Percentiles rank a stretch among this genome's conserved stretches.
Evolutionary conservation across 2,797 vertebrate genomes (phyloP).

Genomic region (Sebastes iracundus): DNA sequence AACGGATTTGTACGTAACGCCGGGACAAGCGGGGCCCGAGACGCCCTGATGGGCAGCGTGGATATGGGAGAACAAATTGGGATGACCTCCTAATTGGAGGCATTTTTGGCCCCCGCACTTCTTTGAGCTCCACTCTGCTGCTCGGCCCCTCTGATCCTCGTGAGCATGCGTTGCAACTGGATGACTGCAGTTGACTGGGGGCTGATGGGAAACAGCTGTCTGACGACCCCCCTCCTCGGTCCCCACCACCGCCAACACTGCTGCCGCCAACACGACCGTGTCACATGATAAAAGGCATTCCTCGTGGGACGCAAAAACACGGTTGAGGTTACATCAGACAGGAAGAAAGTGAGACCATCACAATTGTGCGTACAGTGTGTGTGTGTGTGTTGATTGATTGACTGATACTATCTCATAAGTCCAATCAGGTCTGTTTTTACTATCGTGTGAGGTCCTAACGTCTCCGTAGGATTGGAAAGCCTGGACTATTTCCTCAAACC

Average conservation of each 20-base stretch:
- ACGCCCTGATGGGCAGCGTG: slow-evolving; percentile 52
- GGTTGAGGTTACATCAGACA: slow-evolving; percentile 73
- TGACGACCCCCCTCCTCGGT: slow-evolving; percentile 9
- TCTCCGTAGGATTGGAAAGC: slow-evolving; percentile 45
- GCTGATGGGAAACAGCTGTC: slow-evolving; percentile 84
- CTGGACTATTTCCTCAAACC: slow-evolving; percentile 23
- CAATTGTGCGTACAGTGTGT: slow-evolving; percentile 22
- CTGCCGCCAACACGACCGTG: slow-evolving; percentile 48
- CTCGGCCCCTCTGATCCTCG: slow-evolving; percentile 48
- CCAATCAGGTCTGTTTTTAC: slow-evolving; percentile 69
- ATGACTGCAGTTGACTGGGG: slow-evolving; percentile 68
- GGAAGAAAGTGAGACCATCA: slow-evolving; percentile 72
- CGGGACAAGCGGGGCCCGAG: slow-evolving; percentile 16
- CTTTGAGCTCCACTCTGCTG: slow-evolving; percentile 51
- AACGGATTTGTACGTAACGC: slow-evolving; percentile 49
- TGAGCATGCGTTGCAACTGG: slow-evolving; percentile 47
- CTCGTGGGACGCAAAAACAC: slow-evolving; percentile 70
- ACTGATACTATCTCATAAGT: slow-evolving; percentile 67
- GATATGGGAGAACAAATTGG: slow-evolving; percentile 77
- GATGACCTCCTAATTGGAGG: slow-evolving; percentile 79
- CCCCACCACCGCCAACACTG: neutral
- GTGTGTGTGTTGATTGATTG: slow-evolving; percentile 58
- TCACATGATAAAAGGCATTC: slow-evolving; percentile 79
- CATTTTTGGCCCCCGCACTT: slow-evolving; percentile 58
- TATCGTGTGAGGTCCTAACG: slow-evolving; percentile 54